phyloP scores from a whole-genome alignment of 2,888 invertebrate species.

The Drosophila basisetae region DNA sequence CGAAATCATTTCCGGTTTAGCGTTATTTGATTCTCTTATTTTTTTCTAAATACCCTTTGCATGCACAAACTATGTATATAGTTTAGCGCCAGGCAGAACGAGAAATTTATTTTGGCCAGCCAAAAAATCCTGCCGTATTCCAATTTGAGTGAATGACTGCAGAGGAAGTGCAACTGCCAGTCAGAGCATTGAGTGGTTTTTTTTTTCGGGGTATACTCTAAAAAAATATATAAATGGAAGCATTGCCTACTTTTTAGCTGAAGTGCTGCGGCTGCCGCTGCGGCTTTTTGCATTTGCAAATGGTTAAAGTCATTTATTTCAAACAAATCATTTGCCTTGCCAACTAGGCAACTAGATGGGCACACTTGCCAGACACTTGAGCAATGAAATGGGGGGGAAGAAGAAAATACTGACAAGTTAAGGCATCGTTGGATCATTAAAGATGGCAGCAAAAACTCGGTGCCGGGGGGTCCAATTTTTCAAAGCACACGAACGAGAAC shows the following conservation, averaged over 20 bases:
- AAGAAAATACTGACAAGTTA: conserved; percentile 59
- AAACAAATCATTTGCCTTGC: conserved; percentile 74
- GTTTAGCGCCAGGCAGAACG: conserved; percentile 64
- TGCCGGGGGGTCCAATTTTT: conserved; percentile 68
- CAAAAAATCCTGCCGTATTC: conserved; percentile 55
- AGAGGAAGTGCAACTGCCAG: conserved; percentile 73
- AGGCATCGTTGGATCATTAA: conserved; percentile 55
- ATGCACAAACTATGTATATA: conserved; percentile 33
- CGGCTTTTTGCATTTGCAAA: conserved; percentile 70
- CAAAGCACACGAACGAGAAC: conserved; percentile 60
- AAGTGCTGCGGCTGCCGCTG: conserved; percentile 69
- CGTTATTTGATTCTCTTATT: conserved; percentile 3
- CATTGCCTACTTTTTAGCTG: conserved; percentile 70
- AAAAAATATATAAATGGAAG: conserved; percentile 38
- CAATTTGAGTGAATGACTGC: conserved; percentile 77
- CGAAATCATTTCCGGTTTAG: not conserved
- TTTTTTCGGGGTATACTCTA: conserved; percentile 8
- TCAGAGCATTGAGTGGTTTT: conserved; percentile 37
- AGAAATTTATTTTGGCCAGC: conserved; percentile 64
- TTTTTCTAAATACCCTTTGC: conserved; percentile 32
- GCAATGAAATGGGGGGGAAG: conserved; percentile 6
- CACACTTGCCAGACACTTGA: conserved; percentile 42
- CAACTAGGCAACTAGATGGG: conserved; percentile 24
- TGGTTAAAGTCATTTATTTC: conserved; percentile 78
- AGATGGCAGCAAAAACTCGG: conserved; percentile 23